These are phyloP conservation scores for Pollicipes pollicipes DNA, from an alignment of 1,140 invertebrate species.

Conservation along the genomic window DNA sequence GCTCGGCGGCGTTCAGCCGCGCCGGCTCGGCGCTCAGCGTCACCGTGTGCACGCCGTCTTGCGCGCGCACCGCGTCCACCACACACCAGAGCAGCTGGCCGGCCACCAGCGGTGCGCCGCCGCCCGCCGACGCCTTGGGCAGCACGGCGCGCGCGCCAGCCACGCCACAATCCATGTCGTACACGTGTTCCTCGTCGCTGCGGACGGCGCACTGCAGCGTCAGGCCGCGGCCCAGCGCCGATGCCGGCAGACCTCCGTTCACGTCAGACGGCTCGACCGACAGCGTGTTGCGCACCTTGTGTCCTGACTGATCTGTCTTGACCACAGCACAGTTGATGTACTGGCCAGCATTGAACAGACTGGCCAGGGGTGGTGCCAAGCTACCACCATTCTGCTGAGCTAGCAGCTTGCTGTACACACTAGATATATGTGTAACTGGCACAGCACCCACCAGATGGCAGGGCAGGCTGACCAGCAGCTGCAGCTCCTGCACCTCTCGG, in stretches of 20 bases:
- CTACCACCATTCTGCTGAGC: neutral
- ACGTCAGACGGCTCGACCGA: neutral
- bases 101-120: neutral
- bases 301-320: neutral
- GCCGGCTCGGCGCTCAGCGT: neutral
- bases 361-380: neutral
- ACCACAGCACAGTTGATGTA: neutral
- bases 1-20: neutral
- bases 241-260: neutral
- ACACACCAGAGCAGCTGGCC: neutral
- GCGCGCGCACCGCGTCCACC: neutral
- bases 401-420: neutral
- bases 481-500: neutral
- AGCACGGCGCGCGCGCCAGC: neutral
- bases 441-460: neutral
- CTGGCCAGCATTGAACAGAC: neutral
- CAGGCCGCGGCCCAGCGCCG: neutral
- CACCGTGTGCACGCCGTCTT: neutral
- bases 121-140: neutral
- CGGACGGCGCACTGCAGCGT: neutral
- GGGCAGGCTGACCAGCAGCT: constrained; percentile 1
- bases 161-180: neutral
- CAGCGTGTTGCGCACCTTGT: constrained; percentile 1
- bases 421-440: neutral
- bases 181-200: neutral